phyloP scores from a whole-genome alignment of 2,888 invertebrate species.

The Ctena decussata region DNA sequence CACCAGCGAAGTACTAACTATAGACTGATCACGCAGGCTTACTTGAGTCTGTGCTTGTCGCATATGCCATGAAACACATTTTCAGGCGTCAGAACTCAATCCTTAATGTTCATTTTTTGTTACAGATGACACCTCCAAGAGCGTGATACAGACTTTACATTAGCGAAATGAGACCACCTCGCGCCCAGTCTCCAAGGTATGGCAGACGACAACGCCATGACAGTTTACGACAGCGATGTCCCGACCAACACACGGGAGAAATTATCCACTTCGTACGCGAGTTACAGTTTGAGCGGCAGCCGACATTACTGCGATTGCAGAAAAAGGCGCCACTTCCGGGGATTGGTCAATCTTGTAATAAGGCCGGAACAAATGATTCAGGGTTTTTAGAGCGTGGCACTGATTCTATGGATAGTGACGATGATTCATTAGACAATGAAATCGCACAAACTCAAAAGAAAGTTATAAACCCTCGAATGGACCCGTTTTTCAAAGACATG shows the following conservation, averaged over 20 bases:
- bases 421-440: conserved; percentile 70
- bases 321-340: conserved; percentile 72
- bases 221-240: conserved; percentile 59
- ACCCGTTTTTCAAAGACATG: conserved; percentile 61
- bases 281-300: conserved; percentile 72
- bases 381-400: conserved; percentile 68
- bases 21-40: too few relatives aligned
- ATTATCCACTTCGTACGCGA: conserved; percentile 76
- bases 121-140: not conserved
- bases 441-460: conserved; percentile 53
- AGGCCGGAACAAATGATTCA: conserved; percentile 60
- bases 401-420: conserved; percentile 68
- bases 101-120: not conserved
- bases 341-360: conserved; percentile 64
- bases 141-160: not conserved
- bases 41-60: too few relatives aligned
- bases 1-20: too few relatives aligned
- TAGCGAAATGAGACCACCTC: conserved; percentile 54
- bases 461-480: conserved; percentile 48
- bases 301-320: conserved; percentile 72
- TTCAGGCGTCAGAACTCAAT: too few relatives aligned
- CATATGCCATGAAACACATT: too few relatives aligned
- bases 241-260: conserved; percentile 71
- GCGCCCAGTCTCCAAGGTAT: conserved; percentile 47
- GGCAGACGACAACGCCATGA: conserved; percentile 38